These are phyloP conservation scores for Leptarthrus brevirostris DNA, from an alignment of 2,888 invertebrate species.

Conservation along the genomic window DNA sequence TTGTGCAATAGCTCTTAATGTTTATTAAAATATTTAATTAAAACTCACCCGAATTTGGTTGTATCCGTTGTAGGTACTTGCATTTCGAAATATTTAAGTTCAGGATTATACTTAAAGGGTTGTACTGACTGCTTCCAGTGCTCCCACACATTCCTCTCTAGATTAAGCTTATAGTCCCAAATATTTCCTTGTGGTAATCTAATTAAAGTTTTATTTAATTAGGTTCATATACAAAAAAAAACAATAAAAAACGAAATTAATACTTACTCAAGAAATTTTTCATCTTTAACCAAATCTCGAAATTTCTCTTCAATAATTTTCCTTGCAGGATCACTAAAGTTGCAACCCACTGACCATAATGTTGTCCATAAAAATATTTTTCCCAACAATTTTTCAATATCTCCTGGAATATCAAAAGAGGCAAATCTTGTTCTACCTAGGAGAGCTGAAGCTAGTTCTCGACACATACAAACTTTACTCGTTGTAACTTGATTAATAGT, in stretches of 20 bases:
- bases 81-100: conserved; percentile 86
- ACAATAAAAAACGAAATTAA: conserved; percentile 14
- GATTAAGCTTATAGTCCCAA: conserved; percentile 83
- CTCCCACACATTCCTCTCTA: conserved; percentile 76
- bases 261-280: conserved; percentile 75
- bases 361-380: conserved; percentile 86
- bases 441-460: conserved; percentile 78
- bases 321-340: conserved; percentile 77
- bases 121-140: conserved; percentile 85
- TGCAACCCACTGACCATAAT: conserved; percentile 89
- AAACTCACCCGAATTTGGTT: conserved; percentile 78
- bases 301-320: conserved; percentile 77
- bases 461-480: conserved; percentile 82
- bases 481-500: conserved; percentile 87
- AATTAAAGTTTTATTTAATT: conserved; percentile 54
- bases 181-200: conserved; percentile 79
- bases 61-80: conserved; percentile 93
- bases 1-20: no score
- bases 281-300: conserved; percentile 72
- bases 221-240: neutral
- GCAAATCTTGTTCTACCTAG: conserved; percentile 69
- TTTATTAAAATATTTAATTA: no score
- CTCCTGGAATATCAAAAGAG: conserved; percentile 64
- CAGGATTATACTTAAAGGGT: conserved; percentile 75
- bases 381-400: conserved; percentile 74